Conservation (phyloP, 2,113 vertebrate species). For the Cavia porcellus region DNA sequence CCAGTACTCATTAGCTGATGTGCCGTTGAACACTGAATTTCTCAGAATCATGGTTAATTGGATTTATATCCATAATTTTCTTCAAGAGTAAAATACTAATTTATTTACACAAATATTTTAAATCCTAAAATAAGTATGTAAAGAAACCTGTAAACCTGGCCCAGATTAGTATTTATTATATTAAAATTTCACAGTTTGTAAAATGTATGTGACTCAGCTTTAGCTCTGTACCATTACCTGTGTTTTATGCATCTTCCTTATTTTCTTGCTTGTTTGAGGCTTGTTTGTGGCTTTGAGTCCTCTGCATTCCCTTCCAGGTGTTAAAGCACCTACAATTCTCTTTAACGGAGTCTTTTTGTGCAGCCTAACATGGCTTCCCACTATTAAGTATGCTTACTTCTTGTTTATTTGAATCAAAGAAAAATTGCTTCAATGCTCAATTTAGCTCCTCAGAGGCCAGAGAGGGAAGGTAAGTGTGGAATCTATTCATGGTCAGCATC, state of each 20-base stretch:
- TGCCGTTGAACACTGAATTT: not conserved
- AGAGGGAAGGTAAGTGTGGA: not conserved
- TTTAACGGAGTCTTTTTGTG: not conserved
- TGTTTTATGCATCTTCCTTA: not conserved
- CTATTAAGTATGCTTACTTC: not conserved
- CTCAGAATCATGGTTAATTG: not conserved
- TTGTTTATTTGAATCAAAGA: not conserved
- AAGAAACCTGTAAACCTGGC: not conserved
- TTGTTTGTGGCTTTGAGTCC: not conserved
- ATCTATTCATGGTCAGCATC: not conserved
- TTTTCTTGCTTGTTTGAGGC: not conserved
- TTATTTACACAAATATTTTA: not conserved
- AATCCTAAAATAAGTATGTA: not conserved
- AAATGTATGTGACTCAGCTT: not conserved
- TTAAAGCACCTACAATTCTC: not conserved
- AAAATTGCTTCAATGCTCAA: slow-evolving; percentile 57
- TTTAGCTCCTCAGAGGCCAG: slow-evolving; percentile 45
- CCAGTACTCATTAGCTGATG: not conserved
- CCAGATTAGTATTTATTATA: not conserved
- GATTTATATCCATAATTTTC: not conserved
- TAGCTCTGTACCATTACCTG: not conserved
- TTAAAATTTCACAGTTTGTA: not conserved
- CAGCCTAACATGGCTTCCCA: not conserved
- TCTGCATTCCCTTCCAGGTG: not conserved
- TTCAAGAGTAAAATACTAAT: not conserved